These are phyloP conservation scores for Carcharodon carcharias DNA, from an alignment of 2,797 vertebrate species.

Conservation along the genomic window DNA sequence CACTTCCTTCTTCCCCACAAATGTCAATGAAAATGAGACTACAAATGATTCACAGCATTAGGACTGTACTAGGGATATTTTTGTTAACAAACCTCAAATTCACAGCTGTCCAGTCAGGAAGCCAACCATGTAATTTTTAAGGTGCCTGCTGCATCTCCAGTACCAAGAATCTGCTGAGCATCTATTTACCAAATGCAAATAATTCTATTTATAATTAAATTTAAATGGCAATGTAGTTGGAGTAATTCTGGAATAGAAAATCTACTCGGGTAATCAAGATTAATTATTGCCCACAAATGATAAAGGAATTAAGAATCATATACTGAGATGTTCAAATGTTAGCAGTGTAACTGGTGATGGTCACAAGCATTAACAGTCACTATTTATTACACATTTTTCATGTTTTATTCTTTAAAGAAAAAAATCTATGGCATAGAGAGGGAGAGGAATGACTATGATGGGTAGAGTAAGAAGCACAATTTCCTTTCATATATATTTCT, in stretches of 20 bases:
- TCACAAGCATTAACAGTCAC: neutral
- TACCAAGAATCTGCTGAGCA: neutral
- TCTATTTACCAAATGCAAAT: neutral
- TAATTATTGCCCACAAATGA: neutral
- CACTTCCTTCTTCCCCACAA: neutral
- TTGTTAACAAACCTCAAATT: neutral
- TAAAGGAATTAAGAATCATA: neutral
- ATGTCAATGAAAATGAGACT: neutral
- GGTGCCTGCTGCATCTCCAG: neutral
- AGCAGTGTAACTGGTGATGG: neutral
- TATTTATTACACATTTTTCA: neutral
- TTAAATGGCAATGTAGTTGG: neutral
- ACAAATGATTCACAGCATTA: neutral
- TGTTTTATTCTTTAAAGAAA: neutral
- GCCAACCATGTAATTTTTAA: neutral
- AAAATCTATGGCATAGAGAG: neutral
- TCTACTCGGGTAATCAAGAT: neutral
- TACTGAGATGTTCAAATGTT: neutral
- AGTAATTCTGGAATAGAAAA: neutral
- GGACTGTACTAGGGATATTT: no score
- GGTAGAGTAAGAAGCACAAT: neutral
- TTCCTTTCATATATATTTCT: neutral
- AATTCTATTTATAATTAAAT: neutral
- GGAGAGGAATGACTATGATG: neutral
- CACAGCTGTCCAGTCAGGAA: neutral